Percentiles rank a stretch among this genome's conserved stretches.
phyloP scores from a whole-genome alignment of 2,888 invertebrate species.

The Hymenopus coronatus region DNA sequence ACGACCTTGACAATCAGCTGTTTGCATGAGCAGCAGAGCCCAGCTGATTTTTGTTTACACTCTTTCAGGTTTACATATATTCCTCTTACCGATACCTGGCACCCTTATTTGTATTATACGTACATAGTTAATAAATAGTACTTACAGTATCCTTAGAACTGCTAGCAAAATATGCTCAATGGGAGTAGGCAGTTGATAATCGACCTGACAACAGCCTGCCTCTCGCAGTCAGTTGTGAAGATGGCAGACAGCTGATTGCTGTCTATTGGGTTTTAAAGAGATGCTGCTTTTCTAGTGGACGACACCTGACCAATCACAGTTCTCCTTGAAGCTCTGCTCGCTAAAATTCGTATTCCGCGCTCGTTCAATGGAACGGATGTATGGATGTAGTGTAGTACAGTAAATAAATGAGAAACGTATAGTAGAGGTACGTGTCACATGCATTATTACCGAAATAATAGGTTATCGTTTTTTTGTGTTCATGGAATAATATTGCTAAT shows the following conservation, averaged over 20 bases:
- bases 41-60: constrained; percentile 23
- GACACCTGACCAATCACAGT: constrained; percentile 11
- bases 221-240: constrained; percentile 9
- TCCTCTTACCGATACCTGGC: neutral
- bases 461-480: neutral
- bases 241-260: constrained; percentile 28
- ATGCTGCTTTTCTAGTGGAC: constrained; percentile 17
- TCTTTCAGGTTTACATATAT: neutral
- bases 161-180: neutral
- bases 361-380: neutral
- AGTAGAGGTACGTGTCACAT: neutral
- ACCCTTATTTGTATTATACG: neutral
- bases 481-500: neutral
- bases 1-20: constrained; percentile 31
- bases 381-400: neutral
- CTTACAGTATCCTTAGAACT: neutral
- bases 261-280: constrained; percentile 24
- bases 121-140: neutral
- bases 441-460: neutral
- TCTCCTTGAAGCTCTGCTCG: neutral
- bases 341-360: neutral
- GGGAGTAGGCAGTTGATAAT: neutral
- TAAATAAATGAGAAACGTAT: neutral
- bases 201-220: constrained; percentile 17
- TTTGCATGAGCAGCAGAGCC: neutral